Percentiles rank a stretch among this genome's conserved stretches.
Conservation (phyloP, 2,888 invertebrate species). For the Diloba caeruleocephala region DNA sequence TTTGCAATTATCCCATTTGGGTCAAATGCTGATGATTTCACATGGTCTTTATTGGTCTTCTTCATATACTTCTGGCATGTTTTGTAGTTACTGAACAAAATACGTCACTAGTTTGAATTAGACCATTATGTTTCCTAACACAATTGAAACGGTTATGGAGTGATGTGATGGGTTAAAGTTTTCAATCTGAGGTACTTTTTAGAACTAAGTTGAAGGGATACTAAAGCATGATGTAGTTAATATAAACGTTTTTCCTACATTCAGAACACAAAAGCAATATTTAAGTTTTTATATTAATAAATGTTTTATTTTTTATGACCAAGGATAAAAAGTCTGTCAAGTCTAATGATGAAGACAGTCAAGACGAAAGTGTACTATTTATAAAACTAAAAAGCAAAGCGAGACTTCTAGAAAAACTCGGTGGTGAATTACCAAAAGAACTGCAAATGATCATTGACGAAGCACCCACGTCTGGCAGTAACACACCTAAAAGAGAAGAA, state of each 20-base stretch:
- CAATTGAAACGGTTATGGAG: slow-evolving; percentile 65
- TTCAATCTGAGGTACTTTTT: slow-evolving; percentile 81
- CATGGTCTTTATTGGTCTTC: slow-evolving; percentile 32
- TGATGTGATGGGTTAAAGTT: slow-evolving; percentile 84
- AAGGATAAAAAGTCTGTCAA: slow-evolving; percentile 58
- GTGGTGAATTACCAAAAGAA: slow-evolving; percentile 86
- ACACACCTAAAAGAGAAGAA: slow-evolving; percentile 66
- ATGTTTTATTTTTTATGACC: slow-evolving; percentile 11
- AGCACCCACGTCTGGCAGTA: slow-evolving; percentile 62
- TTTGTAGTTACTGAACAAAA: slow-evolving; percentile 47
- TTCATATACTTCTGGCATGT: slow-evolving; percentile 57
- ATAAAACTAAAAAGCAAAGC: slow-evolving; percentile 84
- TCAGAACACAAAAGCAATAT: too few species aligned
- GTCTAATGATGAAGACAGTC: slow-evolving; percentile 71
- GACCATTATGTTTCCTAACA: slow-evolving; percentile 53
- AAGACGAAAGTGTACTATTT: slow-evolving; percentile 78
- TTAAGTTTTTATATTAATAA: too few species aligned
- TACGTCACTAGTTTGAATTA: slow-evolving; percentile 50
- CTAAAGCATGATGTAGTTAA: too few species aligned
- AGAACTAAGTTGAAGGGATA: background rate
- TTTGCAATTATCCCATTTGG: slow-evolving; percentile 52
- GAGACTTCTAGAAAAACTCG: slow-evolving; percentile 85
- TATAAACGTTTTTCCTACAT: too few species aligned
- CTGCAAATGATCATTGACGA: slow-evolving; percentile 82
- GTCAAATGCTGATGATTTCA: slow-evolving; percentile 31